Base-by-base conservation (phyloP, 2,888 invertebrate species). In the Xanthostigma xanthostigma region DNA sequence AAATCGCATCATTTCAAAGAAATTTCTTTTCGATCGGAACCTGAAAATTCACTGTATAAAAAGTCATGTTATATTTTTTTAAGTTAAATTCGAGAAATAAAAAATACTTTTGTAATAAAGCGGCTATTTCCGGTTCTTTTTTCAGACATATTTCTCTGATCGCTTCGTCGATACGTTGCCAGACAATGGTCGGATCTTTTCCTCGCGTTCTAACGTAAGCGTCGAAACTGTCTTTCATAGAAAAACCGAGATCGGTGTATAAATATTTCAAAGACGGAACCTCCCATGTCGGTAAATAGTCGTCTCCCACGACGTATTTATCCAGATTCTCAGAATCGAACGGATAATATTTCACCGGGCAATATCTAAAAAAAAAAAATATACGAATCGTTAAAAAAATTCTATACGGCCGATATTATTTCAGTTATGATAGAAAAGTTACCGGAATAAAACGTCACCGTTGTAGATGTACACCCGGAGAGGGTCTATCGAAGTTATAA, bases 1-100 rank as follows among this genome's bases (percentile, higher is more conserved):
- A 62, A 97, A 90, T 35, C 97, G 78, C 69, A 94, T 84, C 73
- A 97, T 73, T 67, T 97, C 96, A 66, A 97, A 97, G 65, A 93
- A 96, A 58, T 84, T 85, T 13, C 74, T 66, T 41, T 69, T 68
- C 0, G 75, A 75, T 48, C 71, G 67, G 53, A 61, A 68, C 52
- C 66, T 67, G 50, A 43, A 60, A 59, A 45, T 27, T 27, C 27
- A 27, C 3, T 27, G 3, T 6, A 27, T 27, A 27, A 27, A 27
- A 27, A 3, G 6, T 6, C 1, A 3, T 1, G 6, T 27, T 27
- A 6, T 27, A 6, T 27, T 6, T 27, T 27, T 27, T 27, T 27
- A 27, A 27, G 3, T 27, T 6, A 27, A 17, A 27, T 27, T 27
- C 51, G 40, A 44, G 44, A 13, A 41, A n/a, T 37, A 17, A n/a